Evolutionary conservation across 2,888 invertebrate species (phyloP), one percentile per base, ranked within the genome.

Genomic region (Melipona bicolor): DNA sequence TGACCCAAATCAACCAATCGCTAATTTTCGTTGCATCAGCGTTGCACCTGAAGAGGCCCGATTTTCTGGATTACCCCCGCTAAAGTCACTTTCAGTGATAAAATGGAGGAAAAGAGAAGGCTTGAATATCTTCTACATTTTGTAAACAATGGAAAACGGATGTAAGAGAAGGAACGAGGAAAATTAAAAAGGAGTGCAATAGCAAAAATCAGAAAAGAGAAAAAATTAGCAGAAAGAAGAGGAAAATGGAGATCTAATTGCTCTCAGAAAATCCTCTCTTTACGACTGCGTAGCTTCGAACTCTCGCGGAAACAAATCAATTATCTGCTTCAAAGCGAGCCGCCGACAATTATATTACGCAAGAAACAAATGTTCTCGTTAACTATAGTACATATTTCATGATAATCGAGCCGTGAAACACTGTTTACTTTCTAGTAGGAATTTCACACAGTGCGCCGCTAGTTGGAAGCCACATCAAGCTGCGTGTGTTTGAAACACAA

Each of bases 191-290:
- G 64, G 13, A 19, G 50, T 19, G 11, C 24, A 24, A 36, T 17
- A 52, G 19, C 19, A 9, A 1, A 43, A 43, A 43, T 43, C 43
- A 43, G 43, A 43, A 9, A 9, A 43, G 43, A 43, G 43, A 9
- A 43, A 43, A 43, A 43, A 9, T 43, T 43, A 9, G 43, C 43
- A 9, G 21, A 54, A 50, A 56, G 2, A 15, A 56, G 59, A 32
- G 24, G n/a, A 36, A 27, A 21, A 56, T 43, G 64, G 59, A 79
- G 82, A 79, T 78, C 21, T 69, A 71, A 69, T 65, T 65, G 77
- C 65, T 76, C 79, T 87, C 69, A 67, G 80, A 77, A 82, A 75
- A 72, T 81, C 71, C 78, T 77, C 83, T 81, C 78, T 80, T 84
- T 78, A 79, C 76, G 75, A 82, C 82, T 59, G 62, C 36, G 67